Evolutionary conservation across 2,113 vertebrate species (phyloP).

Genomic region (Elephas maximus): DNA sequence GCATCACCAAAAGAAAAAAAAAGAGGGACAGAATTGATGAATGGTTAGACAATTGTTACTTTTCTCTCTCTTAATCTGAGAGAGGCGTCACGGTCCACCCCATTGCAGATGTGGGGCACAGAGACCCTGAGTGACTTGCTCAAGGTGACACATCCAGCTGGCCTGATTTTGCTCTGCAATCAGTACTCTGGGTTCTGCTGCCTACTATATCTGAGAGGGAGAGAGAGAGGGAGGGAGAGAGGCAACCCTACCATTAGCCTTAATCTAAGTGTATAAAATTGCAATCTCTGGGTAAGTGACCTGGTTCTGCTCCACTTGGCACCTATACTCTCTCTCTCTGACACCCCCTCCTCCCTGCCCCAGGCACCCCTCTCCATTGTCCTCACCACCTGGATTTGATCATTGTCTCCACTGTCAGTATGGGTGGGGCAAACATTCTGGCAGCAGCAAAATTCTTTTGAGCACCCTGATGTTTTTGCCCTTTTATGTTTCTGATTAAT

Average conservation of each 20-base stretch:
- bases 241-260: not conserved
- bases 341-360: not conserved
- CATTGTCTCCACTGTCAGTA: not conserved
- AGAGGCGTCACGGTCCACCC: not conserved
- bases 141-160: not conserved
- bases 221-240: not conserved
- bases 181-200: not conserved
- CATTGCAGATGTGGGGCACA: accelerated
- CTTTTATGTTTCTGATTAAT: not conserved
- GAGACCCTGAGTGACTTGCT: not conserved
- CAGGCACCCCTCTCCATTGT: not conserved
- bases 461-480: not conserved
- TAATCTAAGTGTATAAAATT: not conserved
- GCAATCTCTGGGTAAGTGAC: not conserved
- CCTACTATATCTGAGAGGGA: not conserved
- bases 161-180: not conserved
- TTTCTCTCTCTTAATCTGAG: not conserved
- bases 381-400: not conserved
- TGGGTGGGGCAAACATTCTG: too few species aligned
- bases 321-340: not conserved
- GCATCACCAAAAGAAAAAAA: not conserved
- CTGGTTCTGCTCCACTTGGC: not conserved
- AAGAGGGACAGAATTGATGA: not conserved
- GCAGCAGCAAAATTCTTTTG: not conserved
- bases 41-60: not conserved